phyloP scores from a whole-genome alignment of 2,113 vertebrate species.

The Paramisgurnus dabryanus region DNA sequence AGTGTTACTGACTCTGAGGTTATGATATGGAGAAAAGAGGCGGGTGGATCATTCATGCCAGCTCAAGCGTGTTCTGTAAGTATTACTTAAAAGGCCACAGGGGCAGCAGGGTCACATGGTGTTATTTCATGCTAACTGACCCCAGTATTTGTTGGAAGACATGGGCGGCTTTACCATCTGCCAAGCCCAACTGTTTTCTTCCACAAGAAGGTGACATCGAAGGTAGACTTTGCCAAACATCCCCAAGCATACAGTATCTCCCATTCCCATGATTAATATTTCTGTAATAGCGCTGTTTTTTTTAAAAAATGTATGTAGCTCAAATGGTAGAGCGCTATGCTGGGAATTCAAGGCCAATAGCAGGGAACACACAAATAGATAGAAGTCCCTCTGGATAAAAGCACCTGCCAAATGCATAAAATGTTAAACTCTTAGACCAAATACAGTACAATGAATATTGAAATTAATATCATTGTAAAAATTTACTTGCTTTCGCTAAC shows the following conservation, averaged over 20 bases:
- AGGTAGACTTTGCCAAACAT: constrained; percentile 7
- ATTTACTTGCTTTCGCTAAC: no score
- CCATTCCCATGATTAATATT: no score
- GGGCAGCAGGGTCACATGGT: background rate
- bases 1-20: constrained; percentile 10
- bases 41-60: constrained; percentile 12
- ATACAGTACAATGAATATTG: no score
- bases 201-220: background rate
- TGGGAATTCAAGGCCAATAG: no score
- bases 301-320: no score
- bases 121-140: constrained; percentile 37
- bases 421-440: no score
- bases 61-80: constrained; percentile 25
- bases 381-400: no score
- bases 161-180: constrained; percentile 30
- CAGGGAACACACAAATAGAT: no score
- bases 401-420: no score
- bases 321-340: no score
- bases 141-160: background rate
- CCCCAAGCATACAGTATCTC: background rate
- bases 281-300: no score
- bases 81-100: constrained; percentile 17
- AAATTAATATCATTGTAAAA: no score
- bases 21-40: constrained; percentile 5
- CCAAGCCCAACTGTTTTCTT: constrained; percentile 12